Percentiles rank a stretch among this genome's conserved stretches.
phyloP scores from a whole-genome alignment of 2,113 vertebrate genomes.

The Melospiza melodia region DNA sequence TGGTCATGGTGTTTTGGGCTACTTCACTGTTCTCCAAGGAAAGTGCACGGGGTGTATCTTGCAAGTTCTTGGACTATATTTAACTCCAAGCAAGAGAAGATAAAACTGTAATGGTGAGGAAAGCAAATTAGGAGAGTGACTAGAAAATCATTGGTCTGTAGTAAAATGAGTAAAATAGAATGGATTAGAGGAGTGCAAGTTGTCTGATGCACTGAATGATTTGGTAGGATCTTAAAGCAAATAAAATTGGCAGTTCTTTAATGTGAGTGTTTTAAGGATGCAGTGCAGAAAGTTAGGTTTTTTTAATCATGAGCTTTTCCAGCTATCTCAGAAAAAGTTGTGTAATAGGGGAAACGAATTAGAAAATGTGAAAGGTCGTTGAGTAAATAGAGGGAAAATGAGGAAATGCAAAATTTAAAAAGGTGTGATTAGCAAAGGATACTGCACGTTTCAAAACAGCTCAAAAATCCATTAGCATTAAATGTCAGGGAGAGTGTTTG shows the following conservation, averaged over 20 bases:
- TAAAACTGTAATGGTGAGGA: not conserved
- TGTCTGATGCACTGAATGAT: not conserved
- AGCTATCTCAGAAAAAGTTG: not conserved
- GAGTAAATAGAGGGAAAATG: not conserved
- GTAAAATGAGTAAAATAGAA: not conserved
- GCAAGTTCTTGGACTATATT: not conserved
- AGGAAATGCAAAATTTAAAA: not conserved
- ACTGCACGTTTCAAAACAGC: not conserved
- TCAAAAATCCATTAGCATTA: not conserved
- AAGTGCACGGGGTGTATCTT: not conserved
- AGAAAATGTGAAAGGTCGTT: not conserved
- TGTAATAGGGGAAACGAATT: not conserved
- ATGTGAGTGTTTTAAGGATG: not conserved
- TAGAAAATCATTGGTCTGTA: not conserved
- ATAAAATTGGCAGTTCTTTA: not conserved
- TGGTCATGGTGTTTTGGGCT: not conserved
- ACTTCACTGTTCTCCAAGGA: not conserved
- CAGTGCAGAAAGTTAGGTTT: not conserved
- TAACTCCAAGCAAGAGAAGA: accelerated
- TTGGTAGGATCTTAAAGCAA: not conserved
- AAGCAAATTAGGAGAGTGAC: not conserved
- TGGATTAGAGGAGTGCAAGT: not conserved
- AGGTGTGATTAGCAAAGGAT: not conserved
- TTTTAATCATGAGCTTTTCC: not conserved
- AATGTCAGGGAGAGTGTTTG: not conserved